Evolutionary conservation across 2,888 invertebrate genomes (phyloP).

Genomic region (Drosophila subquinaria): DNA sequence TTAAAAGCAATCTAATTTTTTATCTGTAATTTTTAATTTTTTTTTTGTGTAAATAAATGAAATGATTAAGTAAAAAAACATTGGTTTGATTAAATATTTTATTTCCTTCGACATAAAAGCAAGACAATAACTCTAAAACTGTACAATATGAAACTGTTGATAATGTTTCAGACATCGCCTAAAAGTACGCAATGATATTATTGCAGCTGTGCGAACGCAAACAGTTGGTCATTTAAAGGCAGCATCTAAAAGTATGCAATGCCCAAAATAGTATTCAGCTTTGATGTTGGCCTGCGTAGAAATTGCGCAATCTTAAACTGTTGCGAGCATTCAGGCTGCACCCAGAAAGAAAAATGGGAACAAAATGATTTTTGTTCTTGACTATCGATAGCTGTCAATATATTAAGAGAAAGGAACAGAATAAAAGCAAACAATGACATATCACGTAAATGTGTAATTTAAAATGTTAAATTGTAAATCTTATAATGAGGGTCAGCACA

Average conservation of each 20-base stretch:
- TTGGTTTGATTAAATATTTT: not conserved
- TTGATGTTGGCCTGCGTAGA: too few species aligned
- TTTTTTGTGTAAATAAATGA: constrained; percentile 43
- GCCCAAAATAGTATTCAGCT: not conserved
- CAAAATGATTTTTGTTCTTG: not conserved
- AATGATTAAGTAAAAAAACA: constrained; percentile 22
- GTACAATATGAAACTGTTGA: not conserved
- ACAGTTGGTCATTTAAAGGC: too few species aligned
- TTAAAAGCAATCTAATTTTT: constrained; percentile 1
- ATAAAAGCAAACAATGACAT: constrained; percentile 26
- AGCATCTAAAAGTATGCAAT: not conserved
- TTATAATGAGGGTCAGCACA: constrained; percentile 63
- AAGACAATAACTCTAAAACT: not conserved
- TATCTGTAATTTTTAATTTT: not conserved
- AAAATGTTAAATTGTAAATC: constrained; percentile 43
- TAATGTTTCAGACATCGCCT: constrained; percentile 20
- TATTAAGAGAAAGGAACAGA: not conserved
- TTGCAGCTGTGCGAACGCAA: not conserved
- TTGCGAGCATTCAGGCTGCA: too few species aligned
- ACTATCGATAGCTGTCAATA: constrained; percentile 20
- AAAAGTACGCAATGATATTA: constrained; percentile 46
- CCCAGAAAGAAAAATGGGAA: not conserved
- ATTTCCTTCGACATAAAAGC: not conserved
- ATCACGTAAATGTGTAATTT: constrained; percentile 6
- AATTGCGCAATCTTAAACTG: too few species aligned